These are phyloP conservation scores for Thinocorus orbignyianus DNA, from an alignment of 2,113 vertebrate species.

Conservation along the genomic window DNA sequence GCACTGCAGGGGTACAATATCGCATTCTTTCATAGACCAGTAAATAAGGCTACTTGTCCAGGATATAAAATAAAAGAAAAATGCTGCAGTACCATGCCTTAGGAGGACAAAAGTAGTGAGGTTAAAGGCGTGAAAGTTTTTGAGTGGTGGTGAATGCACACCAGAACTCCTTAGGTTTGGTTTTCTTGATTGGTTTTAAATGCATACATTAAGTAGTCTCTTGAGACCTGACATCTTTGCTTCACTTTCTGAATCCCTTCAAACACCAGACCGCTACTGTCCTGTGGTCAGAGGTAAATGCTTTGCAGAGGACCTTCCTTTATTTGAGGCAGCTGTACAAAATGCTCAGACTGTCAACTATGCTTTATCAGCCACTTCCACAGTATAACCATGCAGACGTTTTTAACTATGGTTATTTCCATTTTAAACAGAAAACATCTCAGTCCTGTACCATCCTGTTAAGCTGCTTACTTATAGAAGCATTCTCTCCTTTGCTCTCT, in stretches of 20 bases:
- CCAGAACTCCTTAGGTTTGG: conserved; percentile 40
- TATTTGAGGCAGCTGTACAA: background rate
- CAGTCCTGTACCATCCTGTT: background rate
- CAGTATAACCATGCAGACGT: background rate
- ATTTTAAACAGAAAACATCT: background rate
- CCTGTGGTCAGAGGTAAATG: background rate
- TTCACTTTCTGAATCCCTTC: background rate
- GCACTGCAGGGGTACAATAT: background rate
- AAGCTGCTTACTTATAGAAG: background rate
- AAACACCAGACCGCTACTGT: background rate
- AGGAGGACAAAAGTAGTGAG: conserved; percentile 10
- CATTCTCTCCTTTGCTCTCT: background rate
- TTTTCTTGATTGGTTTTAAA: conserved; percentile 32
- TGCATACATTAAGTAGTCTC: background rate
- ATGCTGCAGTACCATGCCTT: conserved; percentile 43
- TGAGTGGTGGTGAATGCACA: background rate
- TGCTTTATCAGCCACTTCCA: background rate
- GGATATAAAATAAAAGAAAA: background rate
- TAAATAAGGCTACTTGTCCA: conserved; percentile 56
- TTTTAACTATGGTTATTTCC: background rate
- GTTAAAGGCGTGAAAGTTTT: conserved; percentile 42
- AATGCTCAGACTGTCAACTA: background rate
- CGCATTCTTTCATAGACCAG: conserved; percentile 4
- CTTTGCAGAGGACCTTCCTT: background rate
- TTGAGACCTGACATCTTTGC: background rate